phyloP scores from a whole-genome alignment of 92 coral and sea anemone species.

The Heliopora coerulea region DNA sequence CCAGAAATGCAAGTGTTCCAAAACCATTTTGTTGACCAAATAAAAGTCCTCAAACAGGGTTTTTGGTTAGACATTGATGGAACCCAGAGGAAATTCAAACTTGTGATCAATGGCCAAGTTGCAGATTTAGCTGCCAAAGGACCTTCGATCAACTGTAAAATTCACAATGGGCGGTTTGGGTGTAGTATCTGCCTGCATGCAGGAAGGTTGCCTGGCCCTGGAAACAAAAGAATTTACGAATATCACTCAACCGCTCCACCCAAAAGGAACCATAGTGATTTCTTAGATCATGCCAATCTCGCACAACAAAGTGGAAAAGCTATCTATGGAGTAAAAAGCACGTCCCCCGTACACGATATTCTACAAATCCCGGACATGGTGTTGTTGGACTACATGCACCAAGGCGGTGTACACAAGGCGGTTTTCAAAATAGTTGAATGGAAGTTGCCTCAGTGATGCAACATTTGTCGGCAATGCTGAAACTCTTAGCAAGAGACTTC shows the following conservation, averaged over 20 bases:
- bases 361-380: constrained; percentile 12
- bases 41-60: constrained; percentile 45
- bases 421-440: constrained; percentile 17
- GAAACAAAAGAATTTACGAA: constrained; percentile 53
- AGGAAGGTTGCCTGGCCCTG: constrained; percentile 61
- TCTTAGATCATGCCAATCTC: constrained; percentile 50
- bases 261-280: constrained; percentile 53
- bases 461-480: neutral
- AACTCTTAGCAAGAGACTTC: neutral
- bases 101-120: constrained; percentile 54
- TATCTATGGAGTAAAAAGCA: constrained; percentile 24
- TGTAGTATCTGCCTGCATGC: constrained; percentile 51
- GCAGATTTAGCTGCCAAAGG: constrained; percentile 68
- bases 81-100: constrained; percentile 45
- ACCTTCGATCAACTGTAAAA: constrained; percentile 61
- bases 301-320: constrained; percentile 47
- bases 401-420: constrained; percentile 24
- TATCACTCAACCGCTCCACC: constrained; percentile 19
- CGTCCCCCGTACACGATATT: constrained; percentile 11
- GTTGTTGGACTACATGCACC: constrained; percentile 29
- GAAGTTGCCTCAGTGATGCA: constrained; percentile 30
- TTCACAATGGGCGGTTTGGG: constrained; percentile 54
- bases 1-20: constrained; percentile 60
- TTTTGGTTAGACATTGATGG: constrained; percentile 41
- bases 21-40: constrained; percentile 53